Conservation (phyloP, 2,113 vertebrate species). For the Parus major region DNA sequence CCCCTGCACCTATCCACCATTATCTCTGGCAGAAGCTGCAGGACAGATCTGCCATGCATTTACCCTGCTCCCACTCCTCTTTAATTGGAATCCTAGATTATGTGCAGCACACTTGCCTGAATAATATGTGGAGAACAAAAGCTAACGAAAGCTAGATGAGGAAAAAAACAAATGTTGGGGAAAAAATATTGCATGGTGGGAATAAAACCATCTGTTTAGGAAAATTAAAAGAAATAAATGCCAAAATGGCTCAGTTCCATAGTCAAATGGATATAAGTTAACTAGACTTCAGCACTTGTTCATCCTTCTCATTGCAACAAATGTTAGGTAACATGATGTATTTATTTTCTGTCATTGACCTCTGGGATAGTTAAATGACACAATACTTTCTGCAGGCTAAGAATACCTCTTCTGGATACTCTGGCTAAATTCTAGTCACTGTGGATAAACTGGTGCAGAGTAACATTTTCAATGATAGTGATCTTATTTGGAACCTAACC, state of each 20-base stretch:
- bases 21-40: neutral
- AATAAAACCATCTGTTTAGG: neutral
- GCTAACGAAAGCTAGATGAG: neutral
- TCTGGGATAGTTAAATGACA: neutral
- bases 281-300: neutral
- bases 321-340: neutral
- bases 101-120: neutral
- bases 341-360: neutral
- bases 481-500: neutral
- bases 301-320: neutral
- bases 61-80: accelerated
- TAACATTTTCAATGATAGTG: neutral
- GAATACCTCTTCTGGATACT: neutral
- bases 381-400: neutral
- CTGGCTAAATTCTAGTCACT: no score
- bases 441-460: neutral
- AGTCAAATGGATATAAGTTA: neutral
- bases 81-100: neutral
- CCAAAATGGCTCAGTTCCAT: neutral
- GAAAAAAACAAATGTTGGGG: neutral
- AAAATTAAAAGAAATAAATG: neutral
- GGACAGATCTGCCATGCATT: neutral
- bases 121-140: neutral
- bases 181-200: neutral
- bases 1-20: neutral